Percentiles rank a stretch among this genome's conserved stretches.
Evolutionary conservation across 2,113 vertebrate species (phyloP).

Genomic region (Notarius quadriscutis): DNA sequence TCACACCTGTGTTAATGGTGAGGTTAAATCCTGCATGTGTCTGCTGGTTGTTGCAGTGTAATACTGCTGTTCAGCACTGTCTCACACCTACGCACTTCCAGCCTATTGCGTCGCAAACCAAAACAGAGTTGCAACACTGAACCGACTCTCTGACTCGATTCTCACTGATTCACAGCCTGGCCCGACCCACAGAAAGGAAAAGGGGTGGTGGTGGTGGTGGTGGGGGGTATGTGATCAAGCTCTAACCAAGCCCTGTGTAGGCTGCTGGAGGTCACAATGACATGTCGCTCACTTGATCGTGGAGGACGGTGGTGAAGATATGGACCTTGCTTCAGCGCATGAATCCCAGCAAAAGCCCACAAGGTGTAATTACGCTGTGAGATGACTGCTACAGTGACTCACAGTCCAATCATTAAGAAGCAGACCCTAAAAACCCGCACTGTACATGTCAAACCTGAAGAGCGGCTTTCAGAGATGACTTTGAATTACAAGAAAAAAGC

Average conservation of each 20-base stretch:
- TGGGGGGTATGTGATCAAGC: neutral
- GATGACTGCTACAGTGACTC: constrained; percentile 25
- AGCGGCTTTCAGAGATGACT: neutral
- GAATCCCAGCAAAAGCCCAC: constrained; percentile 13
- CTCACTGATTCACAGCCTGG: neutral
- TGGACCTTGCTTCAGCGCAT: neutral
- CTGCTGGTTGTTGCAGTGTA: constrained; percentile 27
- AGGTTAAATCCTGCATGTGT: constrained; percentile 9
- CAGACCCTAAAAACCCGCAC: neutral
- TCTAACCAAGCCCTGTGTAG: neutral
- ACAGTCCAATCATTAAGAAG: constrained; percentile 6
- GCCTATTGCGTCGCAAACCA: constrained; percentile 40
- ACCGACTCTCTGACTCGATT: constrained; percentile 4
- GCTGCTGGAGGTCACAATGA: constrained; percentile 26
- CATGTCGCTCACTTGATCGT: neutral
- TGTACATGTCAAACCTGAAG: neutral
- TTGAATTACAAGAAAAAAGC: neutral
- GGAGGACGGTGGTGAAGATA: neutral
- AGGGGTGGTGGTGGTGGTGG: too few species aligned
- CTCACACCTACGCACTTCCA: constrained; percentile 49
- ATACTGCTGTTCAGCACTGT: constrained; percentile 29
- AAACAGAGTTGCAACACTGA: constrained; percentile 34
- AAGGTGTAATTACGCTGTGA: constrained; percentile 20
- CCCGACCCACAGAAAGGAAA: too few species aligned
- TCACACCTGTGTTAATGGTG: neutral